Evolutionary conservation across 2,888 invertebrate genomes (phyloP), one percentile per base, ranked within the genome.

Genomic region (Calameuta filiformis): DNA sequence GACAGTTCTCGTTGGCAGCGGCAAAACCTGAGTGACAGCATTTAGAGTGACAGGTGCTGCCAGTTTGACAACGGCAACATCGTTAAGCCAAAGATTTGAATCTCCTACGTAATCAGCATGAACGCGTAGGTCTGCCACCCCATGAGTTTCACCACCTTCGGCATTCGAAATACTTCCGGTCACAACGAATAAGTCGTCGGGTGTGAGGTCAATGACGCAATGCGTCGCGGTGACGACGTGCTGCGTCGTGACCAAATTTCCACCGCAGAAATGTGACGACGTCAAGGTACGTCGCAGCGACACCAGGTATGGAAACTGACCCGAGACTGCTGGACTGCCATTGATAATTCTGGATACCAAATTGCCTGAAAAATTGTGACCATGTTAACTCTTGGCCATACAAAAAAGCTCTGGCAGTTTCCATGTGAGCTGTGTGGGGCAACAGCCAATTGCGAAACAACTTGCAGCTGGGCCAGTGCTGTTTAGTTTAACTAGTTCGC

Each of bases 131-230:
- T 74, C 74, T 35, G 15, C 35, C 74, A 74, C 74, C 33, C 74
- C 35, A 35, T 74, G 74, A 34, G n/a, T 35, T n/a, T 74, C 74
- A 30, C 74, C 74, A 23, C 74, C 74, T 23, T 74, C 35, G 74
- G 35, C 33, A 35, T 74, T 74, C 15, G 74, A 74, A 11, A 35
- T 74, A 23, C 74, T 74, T 35, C 74, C 74, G 23, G 34, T 34
- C 3, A 74, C 74, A 3, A 74, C 74, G n/a, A 23, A 74, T 0
- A 74, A 34, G 34, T 33, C 74, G 2, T 2, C 11, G 12, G 74
- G 74, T 6, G 9, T n/a, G 11, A 12, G 35, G 1, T 23, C 35
- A 23, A 11, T 23, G 34, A 74, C 35, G 35, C 74, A 74, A 74
- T 74, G 74, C 12, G 74, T n/a, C 30, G 74, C 74, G 6, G 74